These are phyloP conservation scores for Himalopsyche tibetana DNA, from an alignment of 2,888 invertebrate species.

Conservation along the genomic window DNA sequence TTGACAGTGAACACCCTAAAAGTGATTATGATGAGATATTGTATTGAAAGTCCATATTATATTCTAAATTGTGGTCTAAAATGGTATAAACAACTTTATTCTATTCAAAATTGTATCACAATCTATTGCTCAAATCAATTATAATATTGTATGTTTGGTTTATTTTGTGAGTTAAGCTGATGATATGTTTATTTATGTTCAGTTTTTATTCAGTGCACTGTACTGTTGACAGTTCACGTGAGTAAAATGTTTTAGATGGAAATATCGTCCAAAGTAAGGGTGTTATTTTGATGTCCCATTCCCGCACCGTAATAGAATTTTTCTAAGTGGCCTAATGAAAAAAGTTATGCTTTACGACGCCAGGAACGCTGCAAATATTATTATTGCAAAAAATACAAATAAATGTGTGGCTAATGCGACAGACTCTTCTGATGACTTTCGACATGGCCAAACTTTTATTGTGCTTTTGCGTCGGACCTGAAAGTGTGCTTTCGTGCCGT, in stretches of 20 bases:
- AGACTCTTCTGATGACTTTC: neutral
- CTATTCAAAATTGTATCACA: no score
- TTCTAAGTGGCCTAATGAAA: constrained; percentile 53
- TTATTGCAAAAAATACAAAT: constrained; percentile 30
- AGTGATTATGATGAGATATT: no score
- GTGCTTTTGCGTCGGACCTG: neutral
- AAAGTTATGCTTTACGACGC: constrained; percentile 55
- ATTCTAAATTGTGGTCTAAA: no score
- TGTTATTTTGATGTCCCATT: constrained; percentile 36
- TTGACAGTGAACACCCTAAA: no score
- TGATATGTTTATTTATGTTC: no score
- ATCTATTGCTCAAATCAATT: no score
- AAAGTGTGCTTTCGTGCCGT: neutral
- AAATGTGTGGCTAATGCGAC: neutral
- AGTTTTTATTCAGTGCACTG: neutral
- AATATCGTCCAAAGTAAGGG: constrained; percentile 51
- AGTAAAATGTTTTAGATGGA: neutral
- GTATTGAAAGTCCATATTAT: no score
- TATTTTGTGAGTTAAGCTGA: no score
- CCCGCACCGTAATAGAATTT: constrained; percentile 12
- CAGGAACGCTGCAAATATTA: constrained; percentile 1
- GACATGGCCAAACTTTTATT: constrained; percentile 20
- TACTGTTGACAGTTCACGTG: neutral
- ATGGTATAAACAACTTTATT: no score
- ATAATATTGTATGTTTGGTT: no score